Evolutionary conservation across 2,888 invertebrate species (phyloP), one percentile per base, ranked within the genome.

Genomic region (Hermaeophaga mercurialis): DNA sequence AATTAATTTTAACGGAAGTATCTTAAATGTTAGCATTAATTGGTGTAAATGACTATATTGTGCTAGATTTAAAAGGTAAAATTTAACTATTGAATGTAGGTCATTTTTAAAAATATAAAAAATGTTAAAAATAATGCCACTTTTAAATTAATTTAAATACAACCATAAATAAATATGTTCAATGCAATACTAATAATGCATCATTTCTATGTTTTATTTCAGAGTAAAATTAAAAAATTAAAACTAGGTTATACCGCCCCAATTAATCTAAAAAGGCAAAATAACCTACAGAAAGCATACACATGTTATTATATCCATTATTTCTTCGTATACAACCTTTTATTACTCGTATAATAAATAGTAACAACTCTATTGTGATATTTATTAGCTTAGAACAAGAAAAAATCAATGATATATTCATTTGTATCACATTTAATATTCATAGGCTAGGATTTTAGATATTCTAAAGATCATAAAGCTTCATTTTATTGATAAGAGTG

Each of bases 151-250:
- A 11, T 11, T 31, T 31, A 31, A 2, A n/a, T 6, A 8, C 5
- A 12, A 12, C 11, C 5, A 9, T 9, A n/a, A 15, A 36, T 36
- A 36, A 36, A 36, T 36, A 36, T 15, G 15, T 4, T 36, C 36
- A 36, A 36, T 36, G 36, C 17, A 36, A 36, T n/a, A n/a, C n/a
- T n/a, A n/a, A n/a, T n/a, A n/a, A n/a, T n/a, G n/a, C n/a, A n/a
- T n/a, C n/a, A n/a, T n/a, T n/a, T n/a, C n/a, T n/a, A n/a, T n/a
- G n/a, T n/a, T n/a, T n/a, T n/a, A n/a, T n/a, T n/a, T n/a, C 15
- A 38, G 38, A 17, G 38, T 17, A 38, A 28, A 38, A 38, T 38
- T 38, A 12, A 39, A 39, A 39, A n/a, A 39, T 39, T 19, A 39
- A 39, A n/a, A n/a, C 19, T 39, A 39, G 39, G 39, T 39, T 19